phyloP scores from a whole-genome alignment of 37 sponge, comb jelly and placozoan genomes.

The Haliclona indistincta region DNA sequence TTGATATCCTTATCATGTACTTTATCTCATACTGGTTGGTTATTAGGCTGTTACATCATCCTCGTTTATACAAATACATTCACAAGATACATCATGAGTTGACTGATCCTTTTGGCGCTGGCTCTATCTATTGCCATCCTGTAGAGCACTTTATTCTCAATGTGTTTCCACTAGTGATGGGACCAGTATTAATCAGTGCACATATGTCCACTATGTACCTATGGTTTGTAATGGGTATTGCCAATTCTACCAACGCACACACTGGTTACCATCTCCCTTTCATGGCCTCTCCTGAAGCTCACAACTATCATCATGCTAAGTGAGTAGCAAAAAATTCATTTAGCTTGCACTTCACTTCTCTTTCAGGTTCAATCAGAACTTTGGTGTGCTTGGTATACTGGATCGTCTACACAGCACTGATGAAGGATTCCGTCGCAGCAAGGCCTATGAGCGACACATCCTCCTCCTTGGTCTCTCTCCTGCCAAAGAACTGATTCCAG shows the following conservation, averaged over 20 bases:
- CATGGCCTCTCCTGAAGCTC: slow-evolving; percentile 72
- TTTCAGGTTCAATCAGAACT: slow-evolving; percentile 85
- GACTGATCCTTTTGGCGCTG: slow-evolving; percentile 74
- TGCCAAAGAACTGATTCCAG: slow-evolving; percentile 56
- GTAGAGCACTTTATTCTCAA: slow-evolving; percentile 74
- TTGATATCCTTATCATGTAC: too few relatives aligned
- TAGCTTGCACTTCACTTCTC: background rate
- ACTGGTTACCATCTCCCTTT: slow-evolving; percentile 93
- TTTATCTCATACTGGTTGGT: background rate
- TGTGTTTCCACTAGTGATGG: slow-evolving; percentile 46
- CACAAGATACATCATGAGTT: slow-evolving; percentile 96
- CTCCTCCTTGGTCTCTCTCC: slow-evolving; percentile 60
- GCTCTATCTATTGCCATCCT: slow-evolving; percentile 79
- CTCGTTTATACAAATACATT: slow-evolving; percentile 71
- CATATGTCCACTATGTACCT: slow-evolving; percentile 64
- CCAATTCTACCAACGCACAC: slow-evolving; percentile 61
- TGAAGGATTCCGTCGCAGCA: slow-evolving; percentile 50
- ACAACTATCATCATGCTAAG: slow-evolving; percentile 89
- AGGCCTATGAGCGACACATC: slow-evolving; percentile 64
- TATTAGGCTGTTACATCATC: slow-evolving; percentile 76
- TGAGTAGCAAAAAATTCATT: slow-evolving; percentile 29
- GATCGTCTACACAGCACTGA: slow-evolving; percentile 90
- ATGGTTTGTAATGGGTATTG: slow-evolving; percentile 51
- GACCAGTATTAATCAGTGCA: slow-evolving; percentile 73
- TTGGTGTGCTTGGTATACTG: slow-evolving; percentile 86